Evolutionary conservation across 2,888 invertebrate species (phyloP).

Genomic region (Drosophila quinaria): DNA sequence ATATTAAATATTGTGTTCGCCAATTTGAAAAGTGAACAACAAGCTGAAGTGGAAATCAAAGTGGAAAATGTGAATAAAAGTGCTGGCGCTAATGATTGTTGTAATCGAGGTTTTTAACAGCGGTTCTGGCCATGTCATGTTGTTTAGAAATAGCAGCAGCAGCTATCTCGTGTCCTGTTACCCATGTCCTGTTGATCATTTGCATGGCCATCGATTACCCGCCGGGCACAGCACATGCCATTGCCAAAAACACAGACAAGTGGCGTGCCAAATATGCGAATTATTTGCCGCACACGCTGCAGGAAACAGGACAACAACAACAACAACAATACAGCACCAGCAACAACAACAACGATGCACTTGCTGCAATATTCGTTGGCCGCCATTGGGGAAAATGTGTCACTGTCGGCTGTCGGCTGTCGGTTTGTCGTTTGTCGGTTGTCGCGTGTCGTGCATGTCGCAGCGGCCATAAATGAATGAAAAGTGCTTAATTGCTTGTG

Average conservation of each 20-base stretch:
- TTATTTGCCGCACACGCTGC: slow-evolving; percentile 61
- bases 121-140: slow-evolving; percentile 53
- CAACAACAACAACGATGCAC: slow-evolving; percentile 6
- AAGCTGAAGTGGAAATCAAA: background rate
- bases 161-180: slow-evolving; percentile 22
- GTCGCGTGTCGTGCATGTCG: slow-evolving; percentile 34
- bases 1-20: background rate
- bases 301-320: slow-evolving; percentile 49
- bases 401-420: slow-evolving; percentile 37
- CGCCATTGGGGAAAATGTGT: slow-evolving; percentile 58
- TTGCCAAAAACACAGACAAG: slow-evolving; percentile 57
- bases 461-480: slow-evolving; percentile 77
- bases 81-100: slow-evolving; percentile 58
- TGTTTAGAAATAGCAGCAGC: slow-evolving; percentile 57
- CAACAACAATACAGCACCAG: slow-evolving; percentile 9
- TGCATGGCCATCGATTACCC: slow-evolving; percentile 71
- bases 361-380: slow-evolving; percentile 12
- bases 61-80: slow-evolving; percentile 4
- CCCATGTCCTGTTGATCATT: slow-evolving; percentile 63
- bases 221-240: slow-evolving; percentile 49
- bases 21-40: background rate
- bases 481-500: slow-evolving; percentile 85
- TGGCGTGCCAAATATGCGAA: slow-evolving; percentile 75
- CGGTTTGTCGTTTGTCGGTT: slow-evolving; percentile 10
- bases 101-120: slow-evolving; percentile 54